Base-by-base conservation (phyloP, 1,140 invertebrate species). In the Sminthurides bifidus region DNA sequence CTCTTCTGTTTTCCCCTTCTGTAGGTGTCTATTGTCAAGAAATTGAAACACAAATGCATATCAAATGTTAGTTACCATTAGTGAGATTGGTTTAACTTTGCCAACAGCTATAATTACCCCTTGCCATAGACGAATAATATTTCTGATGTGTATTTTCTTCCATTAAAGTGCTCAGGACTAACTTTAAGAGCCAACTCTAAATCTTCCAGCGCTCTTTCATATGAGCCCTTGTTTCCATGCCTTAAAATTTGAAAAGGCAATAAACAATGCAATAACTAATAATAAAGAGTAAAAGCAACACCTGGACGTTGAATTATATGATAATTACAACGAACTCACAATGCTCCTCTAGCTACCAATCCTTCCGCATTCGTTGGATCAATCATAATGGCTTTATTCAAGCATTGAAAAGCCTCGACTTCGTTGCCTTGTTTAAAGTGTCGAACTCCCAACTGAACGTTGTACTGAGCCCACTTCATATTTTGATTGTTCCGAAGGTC, bases 361-460 rank as follows among this genome's bases (percentile, higher is more conserved):
- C 89, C 92, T 75, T 96, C 92, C 1, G 94, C 88, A 76, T 94
- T 95, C 61, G 83, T 77, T 8, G 85, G 81, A 76, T 95, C 92
- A 65, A 95, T 92, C 68, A 81, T 84, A 1, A 96, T 73, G 2
- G 91, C 91, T 73, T 91, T 91, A 72, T 94, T 95, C 1, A 95
- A 76, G 67, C 87, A 90, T 69, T 94, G 91, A 73, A 94, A 93
- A 37, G 92, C 92, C 76, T 95, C 91, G 4, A 84, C 80, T 67
- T 91, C 83, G 66, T 87, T 79, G 37, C 88, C 88, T 53, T 81
- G 80, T 73, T 94, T 95, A 73, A 94, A 94, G 75, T 89, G 83
- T 68, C 87, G 82, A 63, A 96, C 92, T 56, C 92, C 92, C 73
- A 92, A 87, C 30, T 85, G 84, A 21, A 93, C 88, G 67, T 83